Evolutionary conservation across 2,888 invertebrate genomes (phyloP).

Genomic region (Meloe dianella): DNA sequence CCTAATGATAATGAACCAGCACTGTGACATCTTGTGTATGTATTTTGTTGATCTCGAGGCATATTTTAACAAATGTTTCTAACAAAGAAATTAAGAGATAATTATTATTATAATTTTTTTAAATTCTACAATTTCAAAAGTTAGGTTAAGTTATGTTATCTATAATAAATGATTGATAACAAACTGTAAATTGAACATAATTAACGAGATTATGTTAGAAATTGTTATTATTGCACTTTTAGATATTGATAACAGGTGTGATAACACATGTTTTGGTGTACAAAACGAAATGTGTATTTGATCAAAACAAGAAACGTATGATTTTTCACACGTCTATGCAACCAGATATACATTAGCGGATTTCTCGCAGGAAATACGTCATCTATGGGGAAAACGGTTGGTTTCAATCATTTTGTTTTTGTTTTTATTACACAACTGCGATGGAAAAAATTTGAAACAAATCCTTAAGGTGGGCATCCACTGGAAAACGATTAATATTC

Average conservation of each 20-base stretch:
- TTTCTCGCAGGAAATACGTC: too few species aligned
- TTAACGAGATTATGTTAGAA: neutral
- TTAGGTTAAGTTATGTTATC: neutral
- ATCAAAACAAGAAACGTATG: neutral
- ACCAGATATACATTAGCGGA: neutral
- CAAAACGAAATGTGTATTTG: neutral
- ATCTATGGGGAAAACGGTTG: too few species aligned
- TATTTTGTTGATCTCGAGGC: constrained; percentile 25
- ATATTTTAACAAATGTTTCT: neutral
- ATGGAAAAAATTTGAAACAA: too few species aligned
- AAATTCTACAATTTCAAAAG: neutral
- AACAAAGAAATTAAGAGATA: neutral
- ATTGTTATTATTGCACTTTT: neutral
- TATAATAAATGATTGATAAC: neutral
- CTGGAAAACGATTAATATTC: too few species aligned
- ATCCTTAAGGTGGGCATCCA: too few species aligned
- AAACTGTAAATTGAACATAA: neutral
- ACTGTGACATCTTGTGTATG: constrained; percentile 25
- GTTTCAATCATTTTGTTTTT: too few species aligned
- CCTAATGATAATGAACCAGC: constrained; percentile 22
- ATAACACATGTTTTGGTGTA: neutral
- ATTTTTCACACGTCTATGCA: neutral
- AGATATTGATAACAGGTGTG: neutral
- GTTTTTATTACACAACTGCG: too few species aligned
- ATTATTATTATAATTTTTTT: neutral